A percentile compares a stretch with the other conserved stretches of the same genome.
Conservation (phyloP, 2,888 invertebrate genomes). For the Himalopsyche tibetana region DNA sequence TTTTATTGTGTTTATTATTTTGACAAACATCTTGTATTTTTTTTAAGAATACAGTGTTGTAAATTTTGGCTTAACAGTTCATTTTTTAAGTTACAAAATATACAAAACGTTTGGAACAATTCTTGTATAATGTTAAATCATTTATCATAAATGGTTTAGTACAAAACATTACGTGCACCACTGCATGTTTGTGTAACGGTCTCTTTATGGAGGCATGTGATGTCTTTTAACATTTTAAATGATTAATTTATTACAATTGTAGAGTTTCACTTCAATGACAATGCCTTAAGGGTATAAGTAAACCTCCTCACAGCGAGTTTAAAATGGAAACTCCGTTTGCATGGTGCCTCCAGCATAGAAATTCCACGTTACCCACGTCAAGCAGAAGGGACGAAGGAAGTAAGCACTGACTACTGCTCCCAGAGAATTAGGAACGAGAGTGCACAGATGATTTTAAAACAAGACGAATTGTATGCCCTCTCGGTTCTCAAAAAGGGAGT, state of each 20-base stretch:
- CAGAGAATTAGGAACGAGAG: not conserved
- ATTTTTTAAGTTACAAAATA: too few species aligned
- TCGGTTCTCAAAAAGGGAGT: conserved; percentile 6
- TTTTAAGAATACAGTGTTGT: too few species aligned
- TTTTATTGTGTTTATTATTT: too few species aligned
- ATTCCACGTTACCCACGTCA: conserved; percentile 8
- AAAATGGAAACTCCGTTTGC: conserved; percentile 24
- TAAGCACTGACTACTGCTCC: not conserved
- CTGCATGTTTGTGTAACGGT: conserved; percentile 12
- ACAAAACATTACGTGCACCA: not conserved
- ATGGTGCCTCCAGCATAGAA: conserved; percentile 19
- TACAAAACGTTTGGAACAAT: too few species aligned
- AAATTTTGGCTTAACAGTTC: too few species aligned
- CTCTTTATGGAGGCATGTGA: conserved; percentile 14
- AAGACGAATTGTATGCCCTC: conserved; percentile 11
- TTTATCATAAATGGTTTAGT: not conserved
- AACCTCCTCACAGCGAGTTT: conserved; percentile 9
- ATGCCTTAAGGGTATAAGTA: conserved; percentile 2
- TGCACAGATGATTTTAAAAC: conserved; percentile 31
- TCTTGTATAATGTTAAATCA: too few species aligned
- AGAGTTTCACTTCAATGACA: conserved; percentile 27
- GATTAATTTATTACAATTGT: conserved; percentile 34
- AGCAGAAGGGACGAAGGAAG: not conserved
- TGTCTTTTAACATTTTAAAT: conserved; percentile 26
- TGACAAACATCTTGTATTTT: too few species aligned